A percentile compares a stretch with the other conserved stretches of the same genome.
These are phyloP conservation scores for Pachymerium ferrugineum DNA, from an alignment of 2,888 invertebrate genomes.

Conservation along the genomic window DNA sequence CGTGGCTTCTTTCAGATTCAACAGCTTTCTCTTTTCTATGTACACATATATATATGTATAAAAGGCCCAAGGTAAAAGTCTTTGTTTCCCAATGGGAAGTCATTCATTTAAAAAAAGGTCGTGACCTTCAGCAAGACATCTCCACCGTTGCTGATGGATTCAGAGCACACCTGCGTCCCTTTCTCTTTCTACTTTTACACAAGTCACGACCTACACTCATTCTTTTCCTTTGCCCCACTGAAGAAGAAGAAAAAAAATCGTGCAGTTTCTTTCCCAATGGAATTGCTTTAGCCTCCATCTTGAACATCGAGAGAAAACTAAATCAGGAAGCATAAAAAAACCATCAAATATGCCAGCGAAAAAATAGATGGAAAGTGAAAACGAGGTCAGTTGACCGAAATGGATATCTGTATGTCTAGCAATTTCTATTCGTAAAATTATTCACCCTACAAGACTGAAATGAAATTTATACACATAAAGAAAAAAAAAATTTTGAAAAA, in stretches of 20 bases:
- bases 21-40: constrained; percentile 11
- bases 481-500: not conserved
- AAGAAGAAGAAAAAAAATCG: not conserved
- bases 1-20: not conserved
- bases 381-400: constrained; percentile 24
- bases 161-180: constrained; percentile 23
- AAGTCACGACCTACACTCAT: constrained; percentile 14
- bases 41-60: too few relatives aligned
- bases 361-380: constrained; percentile 26
- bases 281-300: constrained; percentile 21
- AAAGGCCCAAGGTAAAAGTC: not conserved
- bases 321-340: constrained; percentile 22
- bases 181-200: constrained; percentile 19
- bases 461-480: not conserved
- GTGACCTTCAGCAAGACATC: constrained; percentile 17
- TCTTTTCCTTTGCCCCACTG: not conserved
- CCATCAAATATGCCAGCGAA: constrained; percentile 22
- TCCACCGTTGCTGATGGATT: constrained; percentile 21
- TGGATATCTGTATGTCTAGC: not conserved
- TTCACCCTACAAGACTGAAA: constrained; percentile 9
- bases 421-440: not conserved
- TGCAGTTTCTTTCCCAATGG: constrained; percentile 10
- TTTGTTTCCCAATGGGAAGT: constrained; percentile 21
- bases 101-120: constrained; percentile 23
- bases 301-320: constrained; percentile 22